Base-by-base conservation (phyloP, 2,797 vertebrate species). In the Hippocampus kuda region DNA sequence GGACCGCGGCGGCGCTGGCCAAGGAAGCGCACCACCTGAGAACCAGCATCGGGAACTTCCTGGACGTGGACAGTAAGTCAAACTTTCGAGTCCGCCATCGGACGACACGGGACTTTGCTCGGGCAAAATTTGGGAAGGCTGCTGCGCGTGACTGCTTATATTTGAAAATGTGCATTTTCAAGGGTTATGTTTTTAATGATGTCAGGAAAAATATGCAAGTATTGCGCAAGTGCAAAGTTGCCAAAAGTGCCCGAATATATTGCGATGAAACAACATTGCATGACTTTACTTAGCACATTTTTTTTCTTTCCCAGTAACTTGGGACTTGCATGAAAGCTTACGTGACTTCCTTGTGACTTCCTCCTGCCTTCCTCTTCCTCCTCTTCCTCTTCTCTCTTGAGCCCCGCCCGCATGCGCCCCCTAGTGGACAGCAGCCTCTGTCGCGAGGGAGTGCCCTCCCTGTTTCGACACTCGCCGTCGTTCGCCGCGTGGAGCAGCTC, bases 41-140 rank as follows among this genome's bases (percentile, higher is more conserved):
- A 8, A 85, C 89, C 76, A 92, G 92, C 10, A 86, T 98, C 67
- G 88, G 91, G 71, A 89, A 92, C 80, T 69, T 94, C 72, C 80
- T 95, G 74, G 93, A 97, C 82, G 86, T 88, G 18, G 93, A 97
- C 68, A 92, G 94, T 97, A 86, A 97, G 95, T 98, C 80, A 88
- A 13, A 6, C 5, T 59, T 59, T 12, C 2, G 15, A 15, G 56
- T 51, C 6, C 16, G 5, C 6, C 0, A 18, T 48, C 1, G 10
- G 13, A 16, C 46, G 16, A 48, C 46, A 1, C 46, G 46, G 46
- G 46, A n/a, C n/a, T 54, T 34, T 34, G 34, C 34, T 34, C 34
- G 34, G 34, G 34, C 34, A 1, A 38, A 38, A 38, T 38, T 38
- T 38, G 34, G 34, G 34, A 38, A 38, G 34, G 34, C 34, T 7